Base-by-base conservation (phyloP, 2,888 invertebrate genomes). In the Melanotus villosus region DNA sequence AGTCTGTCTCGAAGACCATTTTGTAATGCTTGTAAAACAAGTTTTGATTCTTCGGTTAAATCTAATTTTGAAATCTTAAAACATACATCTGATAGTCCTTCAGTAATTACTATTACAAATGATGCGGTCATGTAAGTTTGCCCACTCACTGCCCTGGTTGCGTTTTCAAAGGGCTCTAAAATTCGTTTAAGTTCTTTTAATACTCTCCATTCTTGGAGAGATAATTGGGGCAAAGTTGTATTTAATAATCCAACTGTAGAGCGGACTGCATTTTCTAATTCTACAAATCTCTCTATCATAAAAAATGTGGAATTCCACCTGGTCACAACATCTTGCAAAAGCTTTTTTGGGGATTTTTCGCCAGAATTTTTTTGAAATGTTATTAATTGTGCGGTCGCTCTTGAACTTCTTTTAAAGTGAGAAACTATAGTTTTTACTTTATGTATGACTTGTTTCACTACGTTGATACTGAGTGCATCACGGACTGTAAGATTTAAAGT, bases 401-500 rank as follows among this genome's bases (percentile, higher is more conserved):
- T 38, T 7, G 71, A 54, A 58, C 74, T 75, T 47, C 34, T 65
- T 71, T 76, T 75, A 65, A 74, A 75, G 69, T 70, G 73, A 65
- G 68, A 68, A 52, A 74, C 71, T 21, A 63, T 64, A 56, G 54
- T 58, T 54, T 72, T 68, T 9, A 73, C 60, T 60, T 76, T 73
- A 60, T 59, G 56, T 62, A 69, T 45, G 14, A 7, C 26, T 26
- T 26, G 4, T 26, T 26, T 26, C 26, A 26, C 26, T 26, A 26
- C 26, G 26, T 26, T 26, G 26, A 26, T 26, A 26, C 26, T 26
- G 12, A 30, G 18, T 1, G 23, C 30, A 68, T 76, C 71, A 41
- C 71, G 63, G 7, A 69, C 75, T 36, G 76, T 71, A 64, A 77
- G 69, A 68, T 79, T 79, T n/a, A 79, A n/a, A 0, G 75, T 77